Conservation (phyloP, 2,797 vertebrate genomes). For the Argya squamiceps region DNA sequence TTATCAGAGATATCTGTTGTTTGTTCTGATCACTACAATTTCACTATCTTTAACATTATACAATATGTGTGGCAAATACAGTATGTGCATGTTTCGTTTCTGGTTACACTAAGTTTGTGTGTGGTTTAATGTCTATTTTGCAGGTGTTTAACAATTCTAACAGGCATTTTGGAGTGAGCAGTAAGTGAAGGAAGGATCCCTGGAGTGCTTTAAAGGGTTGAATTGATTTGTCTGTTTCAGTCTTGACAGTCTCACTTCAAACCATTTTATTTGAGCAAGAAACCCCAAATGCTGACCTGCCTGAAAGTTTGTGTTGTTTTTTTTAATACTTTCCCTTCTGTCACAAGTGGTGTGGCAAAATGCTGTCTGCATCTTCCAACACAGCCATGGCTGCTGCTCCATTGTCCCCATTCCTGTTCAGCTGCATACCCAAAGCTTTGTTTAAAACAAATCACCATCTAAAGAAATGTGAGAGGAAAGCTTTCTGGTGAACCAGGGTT, state of each 20-base stretch:
- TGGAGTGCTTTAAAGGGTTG: slow-evolving; percentile 37
- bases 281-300: neutral
- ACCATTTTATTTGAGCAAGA: neutral
- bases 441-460: neutral
- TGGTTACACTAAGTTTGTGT: slow-evolving; percentile 7
- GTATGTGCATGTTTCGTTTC: neutral
- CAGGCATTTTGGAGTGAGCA: slow-evolving; percentile 8
- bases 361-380: neutral
- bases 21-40: neutral
- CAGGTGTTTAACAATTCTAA: neutral
- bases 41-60: neutral
- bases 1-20: neutral
- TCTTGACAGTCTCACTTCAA: slow-evolving; percentile 1
- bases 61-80: slow-evolving; percentile 11
- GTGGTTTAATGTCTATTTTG: neutral
- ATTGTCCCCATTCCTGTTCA: neutral
- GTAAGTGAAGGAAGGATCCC: slow-evolving; percentile 33
- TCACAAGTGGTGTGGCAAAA: neutral
- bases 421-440: neutral
- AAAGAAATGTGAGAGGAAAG: neutral
- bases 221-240: slow-evolving; percentile 53
- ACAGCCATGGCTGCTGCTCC: neutral
- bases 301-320: neutral
- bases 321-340: neutral
- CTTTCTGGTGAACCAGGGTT: neutral